Evolutionary conservation across 2,113 vertebrate genomes (phyloP).

Genomic region (Columba livia): DNA sequence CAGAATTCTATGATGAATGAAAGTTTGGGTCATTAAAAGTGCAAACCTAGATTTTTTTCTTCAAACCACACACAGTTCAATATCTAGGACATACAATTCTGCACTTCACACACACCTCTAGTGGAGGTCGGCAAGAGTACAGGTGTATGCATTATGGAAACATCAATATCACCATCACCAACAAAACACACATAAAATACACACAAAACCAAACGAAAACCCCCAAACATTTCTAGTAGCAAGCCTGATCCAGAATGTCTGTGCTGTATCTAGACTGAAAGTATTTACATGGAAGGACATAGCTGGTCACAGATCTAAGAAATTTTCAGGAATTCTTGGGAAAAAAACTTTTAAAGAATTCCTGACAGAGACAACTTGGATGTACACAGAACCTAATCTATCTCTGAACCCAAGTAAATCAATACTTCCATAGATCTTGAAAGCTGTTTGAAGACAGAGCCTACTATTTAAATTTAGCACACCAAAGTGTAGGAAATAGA

Average conservation of each 20-base stretch:
- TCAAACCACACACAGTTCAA: conserved; percentile 44
- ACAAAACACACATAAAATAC: not conserved
- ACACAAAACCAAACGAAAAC: too few species aligned
- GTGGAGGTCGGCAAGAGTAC: not conserved
- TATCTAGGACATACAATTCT: not conserved
- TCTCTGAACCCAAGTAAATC: not conserved
- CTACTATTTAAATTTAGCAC: not conserved
- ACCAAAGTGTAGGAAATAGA: not conserved
- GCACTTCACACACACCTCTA: conserved; percentile 28
- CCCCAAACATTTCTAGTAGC: not conserved
- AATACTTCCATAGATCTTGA: not conserved
- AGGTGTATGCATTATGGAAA: not conserved
- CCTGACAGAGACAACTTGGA: not conserved
- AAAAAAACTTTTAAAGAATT: not conserved
- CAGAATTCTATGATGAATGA: conserved; percentile 73
- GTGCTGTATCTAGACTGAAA: not conserved
- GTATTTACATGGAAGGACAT: not conserved
- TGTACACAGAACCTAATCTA: not conserved
- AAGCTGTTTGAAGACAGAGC: not conserved
- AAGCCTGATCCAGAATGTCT: not conserved
- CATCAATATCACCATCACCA: not conserved
- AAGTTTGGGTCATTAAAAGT: conserved; percentile 75
- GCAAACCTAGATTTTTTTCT: conserved; percentile 44
- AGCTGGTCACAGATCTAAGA: not conserved
- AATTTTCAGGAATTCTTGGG: not conserved